Evolutionary conservation across 2,888 invertebrate species (phyloP).

Genomic region (Torymus tubicola): DNA sequence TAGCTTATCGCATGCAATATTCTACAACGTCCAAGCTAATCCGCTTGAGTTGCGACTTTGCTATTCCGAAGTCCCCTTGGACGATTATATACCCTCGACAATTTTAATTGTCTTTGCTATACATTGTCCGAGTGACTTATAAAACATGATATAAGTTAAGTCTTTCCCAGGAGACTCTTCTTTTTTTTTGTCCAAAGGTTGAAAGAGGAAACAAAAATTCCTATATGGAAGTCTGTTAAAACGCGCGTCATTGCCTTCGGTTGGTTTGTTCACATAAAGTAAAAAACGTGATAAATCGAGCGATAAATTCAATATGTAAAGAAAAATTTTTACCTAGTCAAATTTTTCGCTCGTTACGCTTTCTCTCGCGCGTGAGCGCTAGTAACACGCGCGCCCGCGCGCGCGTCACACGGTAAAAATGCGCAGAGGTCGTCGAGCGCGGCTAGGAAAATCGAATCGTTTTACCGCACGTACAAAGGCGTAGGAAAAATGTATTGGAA

Average conservation of each 20-base stretch:
- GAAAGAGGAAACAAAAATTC: too few relatives aligned
- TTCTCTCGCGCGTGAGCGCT: too few relatives aligned
- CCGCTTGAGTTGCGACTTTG: not conserved
- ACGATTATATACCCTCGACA: slow-evolving; percentile 8
- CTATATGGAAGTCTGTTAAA: too few relatives aligned
- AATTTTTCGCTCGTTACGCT: slow-evolving; percentile 3
- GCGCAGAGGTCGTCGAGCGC: too few relatives aligned
- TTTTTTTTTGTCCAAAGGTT: too few relatives aligned
- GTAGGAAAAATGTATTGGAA: slow-evolving; percentile 27
- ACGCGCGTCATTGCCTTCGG: too few relatives aligned
- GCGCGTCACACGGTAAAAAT: not conserved
- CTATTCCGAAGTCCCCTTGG: not conserved
- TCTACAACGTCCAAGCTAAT: not conserved
- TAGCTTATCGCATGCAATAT: not conserved
- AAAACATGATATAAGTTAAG: not conserved
- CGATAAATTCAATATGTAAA: not conserved
- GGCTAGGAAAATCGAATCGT: slow-evolving; percentile 39
- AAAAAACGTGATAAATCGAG: too few relatives aligned
- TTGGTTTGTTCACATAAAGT: too few relatives aligned
- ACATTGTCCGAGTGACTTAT: not conserved
- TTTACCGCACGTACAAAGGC: slow-evolving; percentile 33
- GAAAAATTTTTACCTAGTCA: not conserved
- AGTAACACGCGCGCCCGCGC: too few relatives aligned
- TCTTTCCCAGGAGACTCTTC: too few relatives aligned
- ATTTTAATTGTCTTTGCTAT: slow-evolving; percentile 3